phyloP scores from a whole-genome alignment of 2,797 vertebrate species.

The Anomalospiza imberbis region DNA sequence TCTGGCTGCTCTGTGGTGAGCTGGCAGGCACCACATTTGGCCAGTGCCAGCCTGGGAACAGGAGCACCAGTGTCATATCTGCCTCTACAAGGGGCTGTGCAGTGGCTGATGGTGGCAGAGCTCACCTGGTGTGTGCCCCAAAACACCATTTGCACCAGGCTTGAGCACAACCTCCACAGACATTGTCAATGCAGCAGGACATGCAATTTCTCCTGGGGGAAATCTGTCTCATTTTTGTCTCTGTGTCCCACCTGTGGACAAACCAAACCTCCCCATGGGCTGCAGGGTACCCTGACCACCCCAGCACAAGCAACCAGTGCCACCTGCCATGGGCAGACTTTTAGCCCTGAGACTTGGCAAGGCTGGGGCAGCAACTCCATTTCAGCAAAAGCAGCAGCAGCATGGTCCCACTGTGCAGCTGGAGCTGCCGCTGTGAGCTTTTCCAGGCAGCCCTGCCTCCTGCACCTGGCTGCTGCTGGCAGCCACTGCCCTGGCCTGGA shows the following conservation, averaged over 20 bases:
- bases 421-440: neutral
- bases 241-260: rapidly evolving
- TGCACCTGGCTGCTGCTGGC: neutral
- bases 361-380: neutral
- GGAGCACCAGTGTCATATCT: neutral
- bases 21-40: neutral
- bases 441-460: neutral
- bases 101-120: rapidly evolving
- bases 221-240: neutral
- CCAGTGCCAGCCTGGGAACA: neutral
- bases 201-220: neutral
- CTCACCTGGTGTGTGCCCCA: neutral
- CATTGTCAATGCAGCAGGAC: neutral
- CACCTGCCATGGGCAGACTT: neutral
- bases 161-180: rapidly evolving
- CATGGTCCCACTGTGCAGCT: rapidly evolving
- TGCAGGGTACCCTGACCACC: neutral
- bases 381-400: neutral
- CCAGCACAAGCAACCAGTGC: neutral
- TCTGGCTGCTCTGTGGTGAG: neutral
- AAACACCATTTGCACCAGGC: neutral
- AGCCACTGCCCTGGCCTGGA: neutral
- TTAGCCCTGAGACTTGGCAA: neutral
- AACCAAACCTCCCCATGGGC: neutral
- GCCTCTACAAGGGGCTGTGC: neutral